These are phyloP conservation scores for Alfaro cultratus DNA, from an alignment of 2,797 vertebrate species.

Conservation along the genomic window DNA sequence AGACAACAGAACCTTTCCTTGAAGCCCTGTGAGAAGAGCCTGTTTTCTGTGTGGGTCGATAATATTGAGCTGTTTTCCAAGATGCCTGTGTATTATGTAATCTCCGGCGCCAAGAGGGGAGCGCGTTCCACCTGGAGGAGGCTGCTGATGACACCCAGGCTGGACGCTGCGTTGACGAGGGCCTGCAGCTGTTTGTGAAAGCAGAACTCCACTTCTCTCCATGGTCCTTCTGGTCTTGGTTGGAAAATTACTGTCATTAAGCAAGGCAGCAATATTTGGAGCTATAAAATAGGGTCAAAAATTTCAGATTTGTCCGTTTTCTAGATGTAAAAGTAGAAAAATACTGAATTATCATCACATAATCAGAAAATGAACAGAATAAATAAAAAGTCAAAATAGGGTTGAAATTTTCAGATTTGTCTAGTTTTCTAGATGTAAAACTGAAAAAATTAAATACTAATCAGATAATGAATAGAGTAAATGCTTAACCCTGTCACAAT, in stretches of 20 bases:
- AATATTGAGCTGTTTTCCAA: slow-evolving; percentile 68
- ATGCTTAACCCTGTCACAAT: too few relatives aligned
- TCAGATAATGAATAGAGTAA: too few relatives aligned
- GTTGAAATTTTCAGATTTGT: too few relatives aligned
- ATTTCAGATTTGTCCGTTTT: background rate
- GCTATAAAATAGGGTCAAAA: background rate
- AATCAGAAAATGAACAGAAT: background rate
- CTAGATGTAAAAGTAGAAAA: background rate
- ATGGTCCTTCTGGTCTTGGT: background rate
- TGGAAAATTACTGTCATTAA: background rate
- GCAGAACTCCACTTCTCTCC: slow-evolving; percentile 12
- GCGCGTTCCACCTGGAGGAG: slow-evolving; percentile 50
- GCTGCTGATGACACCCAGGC: slow-evolving; percentile 42
- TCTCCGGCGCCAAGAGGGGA: slow-evolving; percentile 38
- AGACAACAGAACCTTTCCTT: slow-evolving; percentile 25
- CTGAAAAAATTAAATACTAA: too few relatives aligned
- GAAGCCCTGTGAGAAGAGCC: slow-evolving; percentile 47
- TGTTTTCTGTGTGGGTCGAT: slow-evolving; percentile 62
- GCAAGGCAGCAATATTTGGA: background rate
- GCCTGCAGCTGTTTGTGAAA: slow-evolving; percentile 38
- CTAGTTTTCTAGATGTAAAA: too few relatives aligned
- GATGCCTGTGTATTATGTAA: slow-evolving; percentile 66
- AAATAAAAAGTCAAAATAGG: background rate
- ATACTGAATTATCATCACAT: background rate
- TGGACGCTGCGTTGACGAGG: slow-evolving; percentile 24